These are phyloP conservation scores for Caenorhabditis virilis DNA, from an alignment of 2,888 invertebrate species.

Conservation along the genomic window DNA sequence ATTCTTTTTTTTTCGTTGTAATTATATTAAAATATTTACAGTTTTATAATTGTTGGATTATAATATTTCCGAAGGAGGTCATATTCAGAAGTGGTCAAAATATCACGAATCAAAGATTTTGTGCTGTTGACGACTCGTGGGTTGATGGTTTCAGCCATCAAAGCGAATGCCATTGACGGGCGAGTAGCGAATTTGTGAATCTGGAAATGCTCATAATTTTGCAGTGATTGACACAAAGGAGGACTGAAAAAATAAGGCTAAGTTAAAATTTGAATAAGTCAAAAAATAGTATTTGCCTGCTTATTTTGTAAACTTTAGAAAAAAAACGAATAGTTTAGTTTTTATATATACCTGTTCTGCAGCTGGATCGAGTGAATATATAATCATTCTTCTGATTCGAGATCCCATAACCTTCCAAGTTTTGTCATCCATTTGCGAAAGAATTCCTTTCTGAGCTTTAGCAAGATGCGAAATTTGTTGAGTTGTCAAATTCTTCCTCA, in stretches of 20 bases:
- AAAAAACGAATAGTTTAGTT: too few species aligned
- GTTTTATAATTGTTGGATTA: slow-evolving; percentile 20
- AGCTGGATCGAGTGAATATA: slow-evolving; percentile 32
- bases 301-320: too few species aligned
- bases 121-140: slow-evolving; percentile 19
- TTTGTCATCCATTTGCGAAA: slow-evolving; percentile 16
- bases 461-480: slow-evolving; percentile 17
- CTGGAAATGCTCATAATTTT: too few species aligned
- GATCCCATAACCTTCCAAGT: slow-evolving; percentile 13
- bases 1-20: not conserved
- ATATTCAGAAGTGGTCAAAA: slow-evolving; percentile 23
- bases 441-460: slow-evolving; percentile 21
- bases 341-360: too few species aligned
- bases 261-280: too few species aligned
- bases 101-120: slow-evolving; percentile 22
- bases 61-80: slow-evolving; percentile 17
- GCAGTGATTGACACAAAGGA: too few species aligned
- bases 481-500: slow-evolving; percentile 12
- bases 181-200: slow-evolving; percentile 22
- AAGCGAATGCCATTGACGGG: slow-evolving; percentile 31
- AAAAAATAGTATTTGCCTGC: too few species aligned
- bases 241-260: too few species aligned
- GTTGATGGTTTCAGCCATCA: slow-evolving; percentile 29
- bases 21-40: slow-evolving; percentile 4
- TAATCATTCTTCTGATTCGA: slow-evolving; percentile 23